Evolutionary conservation across 2,113 vertebrate species (phyloP), one percentile per base, ranked within the genome.

Genomic region (Dromiciops gliroides): DNA sequence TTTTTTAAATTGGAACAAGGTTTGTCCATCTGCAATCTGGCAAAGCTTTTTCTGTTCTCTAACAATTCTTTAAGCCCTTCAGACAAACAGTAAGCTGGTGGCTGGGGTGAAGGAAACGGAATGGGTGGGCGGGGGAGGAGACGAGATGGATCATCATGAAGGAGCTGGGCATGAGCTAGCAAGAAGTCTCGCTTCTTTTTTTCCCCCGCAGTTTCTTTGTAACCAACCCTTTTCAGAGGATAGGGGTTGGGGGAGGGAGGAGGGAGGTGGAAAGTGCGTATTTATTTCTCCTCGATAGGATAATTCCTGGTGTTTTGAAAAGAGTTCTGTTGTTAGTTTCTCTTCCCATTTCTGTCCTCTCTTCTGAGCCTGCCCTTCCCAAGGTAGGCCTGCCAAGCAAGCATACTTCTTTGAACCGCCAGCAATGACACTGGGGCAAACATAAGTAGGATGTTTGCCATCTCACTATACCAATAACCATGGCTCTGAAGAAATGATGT

Each of bases 161-260:
- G 51, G 56, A 90, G 48, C 10, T 0, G 31, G 31, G 26, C 48
- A 9, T 48, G 49, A 19, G 9, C 28, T 26, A 50, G 48, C 1
- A 0, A 52, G 0, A 14, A 2, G 19, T 23, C 50, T 23, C 50
- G 37, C 60, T n/a, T 48, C 5, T 0, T 31, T 49, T 50, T 28
- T 49, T 0, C n/a, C n/a, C n/a, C n/a, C n/a, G n/a, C n/a, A 16
- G 60, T 75, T 60, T 6, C 91, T 47, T n/a, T 16, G 26, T 25
- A 75, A 52, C 48, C 56, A 75, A 52, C 48, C 56, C 31, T 0
- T 1, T 7, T 11, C 90, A 48, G 89, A 4, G 16, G 22, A 50
- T 1, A 4, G 16, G 44, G 8, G 14, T 48, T 89, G 0, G 10
- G 4, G 19, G 25, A 24, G 31, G 48, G 49, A n/a, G 37, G 88